Conservation (phyloP, 2,797 vertebrate species). For the Etheostoma nigrum region DNA sequence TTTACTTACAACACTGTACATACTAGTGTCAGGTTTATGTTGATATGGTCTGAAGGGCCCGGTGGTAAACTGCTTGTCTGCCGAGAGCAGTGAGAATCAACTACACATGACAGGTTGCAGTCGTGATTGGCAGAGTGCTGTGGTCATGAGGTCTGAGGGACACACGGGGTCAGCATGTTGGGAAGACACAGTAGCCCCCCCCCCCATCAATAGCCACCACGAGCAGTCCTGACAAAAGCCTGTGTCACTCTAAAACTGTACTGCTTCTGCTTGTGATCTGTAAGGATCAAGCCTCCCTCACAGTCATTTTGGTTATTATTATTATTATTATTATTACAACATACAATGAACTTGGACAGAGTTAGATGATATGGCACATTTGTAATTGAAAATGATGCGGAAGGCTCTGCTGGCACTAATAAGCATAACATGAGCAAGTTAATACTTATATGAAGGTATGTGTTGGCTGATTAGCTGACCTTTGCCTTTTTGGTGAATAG, state of each 20-base stretch:
- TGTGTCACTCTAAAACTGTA: slow-evolving; percentile 4
- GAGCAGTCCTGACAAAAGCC: slow-evolving; percentile 20
- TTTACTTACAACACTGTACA: slow-evolving; percentile 24
- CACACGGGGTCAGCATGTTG: slow-evolving; percentile 62
- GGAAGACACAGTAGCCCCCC: slow-evolving; percentile 46
- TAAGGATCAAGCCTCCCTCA: neutral
- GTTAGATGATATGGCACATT: neutral
- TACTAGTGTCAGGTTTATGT: slow-evolving; percentile 13
- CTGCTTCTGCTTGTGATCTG: neutral
- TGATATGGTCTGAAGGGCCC: slow-evolving; percentile 41
- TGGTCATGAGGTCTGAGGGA: slow-evolving; percentile 74
- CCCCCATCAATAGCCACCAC: slow-evolving; percentile 22
- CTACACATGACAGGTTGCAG: slow-evolving; percentile 69
- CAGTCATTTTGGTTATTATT: slow-evolving; percentile 2
- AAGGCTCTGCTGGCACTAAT: neutral
- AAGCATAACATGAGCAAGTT: neutral
- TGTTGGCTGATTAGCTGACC: neutral
- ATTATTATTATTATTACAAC: neutral
- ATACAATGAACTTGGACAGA: neutral
- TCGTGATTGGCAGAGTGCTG: slow-evolving; percentile 74
- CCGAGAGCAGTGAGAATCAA: slow-evolving; percentile 47
- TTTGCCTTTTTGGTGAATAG: neutral
- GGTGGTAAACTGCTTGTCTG: slow-evolving; percentile 49
- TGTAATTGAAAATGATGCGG: slow-evolving; percentile 7
- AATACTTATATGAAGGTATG: slow-evolving; percentile 2